These are phyloP conservation scores for Anoplius nigerrimus DNA, from an alignment of 2,888 invertebrate species.

Conservation along the genomic window DNA sequence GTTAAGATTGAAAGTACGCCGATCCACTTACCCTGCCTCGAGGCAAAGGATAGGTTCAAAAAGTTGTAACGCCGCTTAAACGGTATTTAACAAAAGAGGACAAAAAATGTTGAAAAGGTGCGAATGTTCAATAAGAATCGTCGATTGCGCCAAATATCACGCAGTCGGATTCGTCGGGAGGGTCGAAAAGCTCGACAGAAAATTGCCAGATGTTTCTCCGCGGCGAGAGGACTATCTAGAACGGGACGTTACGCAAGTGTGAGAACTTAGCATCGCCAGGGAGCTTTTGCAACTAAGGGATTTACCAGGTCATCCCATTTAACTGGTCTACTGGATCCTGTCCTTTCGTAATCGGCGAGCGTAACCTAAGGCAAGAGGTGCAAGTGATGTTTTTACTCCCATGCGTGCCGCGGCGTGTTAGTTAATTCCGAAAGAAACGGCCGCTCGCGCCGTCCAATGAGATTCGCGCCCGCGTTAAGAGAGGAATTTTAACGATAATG, in stretches of 20 bases:
- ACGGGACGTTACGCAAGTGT: slow-evolving; percentile 44
- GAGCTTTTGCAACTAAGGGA: slow-evolving; percentile 53
- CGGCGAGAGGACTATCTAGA: slow-evolving; percentile 24
- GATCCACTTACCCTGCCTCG: no score
- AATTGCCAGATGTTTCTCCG: not conserved
- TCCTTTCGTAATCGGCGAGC: slow-evolving; percentile 49
- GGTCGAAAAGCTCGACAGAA: slow-evolving; percentile 18
- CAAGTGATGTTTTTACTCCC: slow-evolving; percentile 26
- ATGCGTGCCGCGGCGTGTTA: not conserved
- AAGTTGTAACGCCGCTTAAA: no score
- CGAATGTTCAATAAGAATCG: not conserved
- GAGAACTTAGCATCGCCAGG: slow-evolving; percentile 43
- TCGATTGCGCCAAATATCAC: no score
- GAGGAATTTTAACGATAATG: slow-evolving; percentile 25
- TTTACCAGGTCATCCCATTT: slow-evolving; percentile 54
- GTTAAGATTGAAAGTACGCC: no score
- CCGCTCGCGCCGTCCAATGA: not conserved
- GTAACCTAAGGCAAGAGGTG: slow-evolving; percentile 37
- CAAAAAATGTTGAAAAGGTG: no score
- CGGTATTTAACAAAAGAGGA: no score
- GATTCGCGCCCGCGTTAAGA: not conserved
- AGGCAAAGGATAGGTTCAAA: no score
- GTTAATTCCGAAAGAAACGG: not conserved
- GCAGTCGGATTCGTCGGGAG: not conserved
- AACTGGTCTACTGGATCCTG: slow-evolving; percentile 44